Base-by-base conservation (phyloP, 2,888 invertebrate species). In the Drosophila affinis region DNA sequence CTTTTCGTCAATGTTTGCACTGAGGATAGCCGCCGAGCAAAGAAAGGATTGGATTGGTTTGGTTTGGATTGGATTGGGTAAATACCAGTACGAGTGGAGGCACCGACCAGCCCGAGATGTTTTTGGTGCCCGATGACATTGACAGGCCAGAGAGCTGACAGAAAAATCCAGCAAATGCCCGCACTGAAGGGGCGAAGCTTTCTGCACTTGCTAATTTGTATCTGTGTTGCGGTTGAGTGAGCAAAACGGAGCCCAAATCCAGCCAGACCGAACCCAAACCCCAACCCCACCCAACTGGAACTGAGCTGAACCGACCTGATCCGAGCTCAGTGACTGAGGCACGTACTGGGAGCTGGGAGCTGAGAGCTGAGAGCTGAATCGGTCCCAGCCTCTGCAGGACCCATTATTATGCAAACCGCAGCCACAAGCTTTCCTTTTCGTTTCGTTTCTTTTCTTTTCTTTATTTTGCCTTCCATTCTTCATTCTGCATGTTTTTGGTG, bases 331-430 rank as follows among this genome's bases (percentile, higher is more conserved):
- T 69, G 71, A 51, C 76, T 74, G 62, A 18, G 71, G 75, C 86
- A 81, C 87, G 84, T 79, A 44, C 62, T 56, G 44, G 24, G 46
- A 18, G 48, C 46, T 44, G 57, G 54, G 47, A 52, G 56, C 56
- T 62, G 65, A 18, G 53, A 56, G 46, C 57, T 51, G 55, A 53
- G 60, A 51, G 34, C 49, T 55, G 45, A 62, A n/a, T 64, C 52
- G 49, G 58, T 34, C 18, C 29, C 53, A 48, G 68, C 48, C 54
- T 54, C 53, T 53, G 27, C 29, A 48, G 39, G 49, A 49, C 57
- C 62, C 58, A 83, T 87, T 86, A 86, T 75, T 86, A 87, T 86
- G 86, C 88, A 86, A 69, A 75, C 62, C 83, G 75, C 56, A 65
- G 47, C 49, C 44, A 49, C 58, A 45, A 52, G 58, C 27, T 59